Conservation (phyloP, 2,113 vertebrate species). For the Sander lucioperca region DNA sequence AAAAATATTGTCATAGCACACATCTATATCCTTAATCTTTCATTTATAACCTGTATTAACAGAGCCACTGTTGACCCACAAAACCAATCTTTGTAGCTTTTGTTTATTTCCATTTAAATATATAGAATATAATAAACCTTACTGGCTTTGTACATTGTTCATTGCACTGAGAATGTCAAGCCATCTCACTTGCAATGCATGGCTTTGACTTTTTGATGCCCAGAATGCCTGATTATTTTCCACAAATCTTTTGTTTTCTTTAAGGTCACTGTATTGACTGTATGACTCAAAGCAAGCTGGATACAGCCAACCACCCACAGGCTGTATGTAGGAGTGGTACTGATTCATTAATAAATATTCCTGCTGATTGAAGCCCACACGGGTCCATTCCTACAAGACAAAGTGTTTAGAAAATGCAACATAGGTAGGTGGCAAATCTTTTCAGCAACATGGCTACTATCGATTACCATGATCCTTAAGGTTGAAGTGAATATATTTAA, state of each 20-base stretch:
- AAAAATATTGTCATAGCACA: not conserved
- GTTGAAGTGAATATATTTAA: not conserved
- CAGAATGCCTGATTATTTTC: constrained; percentile 35
- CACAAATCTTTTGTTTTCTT: constrained; percentile 57
- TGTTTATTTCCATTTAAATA: not conserved
- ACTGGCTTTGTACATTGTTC: not conserved
- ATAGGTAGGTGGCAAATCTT: constrained; percentile 10
- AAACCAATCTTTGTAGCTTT: not conserved
- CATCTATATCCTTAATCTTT: not conserved
- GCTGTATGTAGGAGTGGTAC: constrained; percentile 41
- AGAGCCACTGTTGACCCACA: not conserved
- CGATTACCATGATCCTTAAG: not conserved
- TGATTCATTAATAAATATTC: constrained; percentile 65
- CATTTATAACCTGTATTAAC: not conserved
- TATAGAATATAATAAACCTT: not conserved
- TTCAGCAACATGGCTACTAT: not conserved
- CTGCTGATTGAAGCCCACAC: constrained; percentile 25
- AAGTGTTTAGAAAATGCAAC: constrained; percentile 16
- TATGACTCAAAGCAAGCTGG: constrained; percentile 35
- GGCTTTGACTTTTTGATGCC: constrained; percentile 35
- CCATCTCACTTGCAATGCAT: constrained; percentile 28
- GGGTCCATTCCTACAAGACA: constrained; percentile 18
- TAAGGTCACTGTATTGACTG: constrained; percentile 73
- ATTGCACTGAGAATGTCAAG: constrained; percentile 31
- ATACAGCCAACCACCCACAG: constrained; percentile 42